Evolutionary conservation across 2,797 vertebrate species (phyloP).

Genomic region (Steatocranus sp.): DNA sequence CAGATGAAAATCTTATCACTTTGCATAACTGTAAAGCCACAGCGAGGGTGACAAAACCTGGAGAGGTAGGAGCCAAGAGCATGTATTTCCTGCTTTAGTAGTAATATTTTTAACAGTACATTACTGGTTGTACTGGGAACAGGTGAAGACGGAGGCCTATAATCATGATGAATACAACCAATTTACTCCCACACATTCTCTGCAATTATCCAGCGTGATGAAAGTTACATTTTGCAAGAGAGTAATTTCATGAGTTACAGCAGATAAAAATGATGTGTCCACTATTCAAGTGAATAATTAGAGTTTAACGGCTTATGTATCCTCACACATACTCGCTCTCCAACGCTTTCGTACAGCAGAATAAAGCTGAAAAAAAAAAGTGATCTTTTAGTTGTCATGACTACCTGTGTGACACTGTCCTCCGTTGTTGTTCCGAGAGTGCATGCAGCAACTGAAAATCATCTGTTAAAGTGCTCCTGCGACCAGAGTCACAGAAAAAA

Average conservation of each 20-base stretch:
- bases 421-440: slow-evolving; percentile 5
- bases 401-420: slow-evolving; percentile 29
- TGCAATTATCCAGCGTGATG: slow-evolving; percentile 42
- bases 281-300: slow-evolving; percentile 9
- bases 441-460: neutral
- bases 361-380: slow-evolving; percentile 13
- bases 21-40: slow-evolving; percentile 76
- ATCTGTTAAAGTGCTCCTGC: neutral
- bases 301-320: slow-evolving; percentile 7
- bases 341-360: slow-evolving; percentile 3
- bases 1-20: slow-evolving; percentile 78
- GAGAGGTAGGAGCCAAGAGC: slow-evolving; percentile 70
- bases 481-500: neutral
- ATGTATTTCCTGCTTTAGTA: neutral
- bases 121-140: neutral
- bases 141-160: slow-evolving; percentile 20
- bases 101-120: slow-evolving; percentile 2
- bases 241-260: slow-evolving; percentile 42
- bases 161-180: slow-evolving; percentile 36
- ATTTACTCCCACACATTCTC: slow-evolving; percentile 29
- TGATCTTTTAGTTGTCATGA: slow-evolving; percentile 52
- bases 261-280: slow-evolving; percentile 23
- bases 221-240: slow-evolving; percentile 37
- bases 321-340: neutral
- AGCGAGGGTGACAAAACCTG: slow-evolving; percentile 74